phyloP scores from a whole-genome alignment of 2,113 vertebrate species.

The Sinocyclocheilus grahami region DNA sequence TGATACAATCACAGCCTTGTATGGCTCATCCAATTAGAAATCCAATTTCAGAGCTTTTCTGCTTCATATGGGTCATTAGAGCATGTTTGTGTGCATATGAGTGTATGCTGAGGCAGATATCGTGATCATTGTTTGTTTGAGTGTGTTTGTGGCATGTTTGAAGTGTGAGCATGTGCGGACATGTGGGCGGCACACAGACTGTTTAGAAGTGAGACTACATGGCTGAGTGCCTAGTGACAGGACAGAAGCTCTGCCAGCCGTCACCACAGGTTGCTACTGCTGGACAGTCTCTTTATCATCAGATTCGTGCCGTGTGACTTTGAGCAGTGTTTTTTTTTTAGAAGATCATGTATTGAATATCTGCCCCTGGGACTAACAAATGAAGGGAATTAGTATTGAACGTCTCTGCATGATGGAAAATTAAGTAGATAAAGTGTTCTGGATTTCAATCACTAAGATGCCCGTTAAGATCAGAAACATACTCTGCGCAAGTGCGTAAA shows the following conservation, averaged over 20 bases:
- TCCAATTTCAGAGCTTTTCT: background rate
- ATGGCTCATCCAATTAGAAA: background rate
- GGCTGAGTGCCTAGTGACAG: background rate
- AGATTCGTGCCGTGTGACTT: background rate
- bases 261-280: too few species aligned
- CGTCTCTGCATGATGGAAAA: slow-evolving; percentile 3
- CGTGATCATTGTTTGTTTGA: background rate
- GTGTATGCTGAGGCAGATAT: background rate
- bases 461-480: background rate
- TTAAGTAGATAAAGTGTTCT: background rate
- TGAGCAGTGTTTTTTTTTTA: background rate
- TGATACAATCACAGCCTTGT: background rate
- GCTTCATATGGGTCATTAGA: background rate
- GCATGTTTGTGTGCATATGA: slow-evolving; percentile 8
- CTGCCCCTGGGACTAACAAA: slow-evolving; percentile 17
- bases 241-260: background rate
- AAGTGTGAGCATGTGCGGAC: background rate
- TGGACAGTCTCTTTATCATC: too few species aligned
- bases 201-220: background rate
- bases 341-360: slow-evolving; percentile 5
- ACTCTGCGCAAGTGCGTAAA: background rate
- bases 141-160: background rate
- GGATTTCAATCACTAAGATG: slow-evolving; percentile 3
- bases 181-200: slow-evolving; percentile 36
- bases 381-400: background rate